Base-by-base conservation (phyloP, 2,113 vertebrate genomes). In the Semicossyphus pulcher region DNA sequence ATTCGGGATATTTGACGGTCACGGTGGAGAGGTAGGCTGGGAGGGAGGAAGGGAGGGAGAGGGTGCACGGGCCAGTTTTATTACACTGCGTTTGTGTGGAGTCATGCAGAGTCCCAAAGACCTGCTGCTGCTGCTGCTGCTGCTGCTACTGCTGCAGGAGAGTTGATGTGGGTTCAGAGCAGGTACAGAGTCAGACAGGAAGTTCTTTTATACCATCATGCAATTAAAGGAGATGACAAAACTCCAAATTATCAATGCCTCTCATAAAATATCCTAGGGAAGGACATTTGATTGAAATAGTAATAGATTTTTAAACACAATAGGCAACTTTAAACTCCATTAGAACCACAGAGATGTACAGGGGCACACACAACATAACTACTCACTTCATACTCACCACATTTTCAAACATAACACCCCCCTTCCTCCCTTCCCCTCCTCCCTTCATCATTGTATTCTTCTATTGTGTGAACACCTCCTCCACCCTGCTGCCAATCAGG, bases 1-100 rank as follows among this genome's bases (percentile, higher is more conserved):
- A 91, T 99, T 98, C 81, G 97, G 96, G 71, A 96, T 99, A 88
- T 99, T 98, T 88, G 98, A 99, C 83, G 98, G 98, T 10, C 97
- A 99, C 28, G 98, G 98, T 14, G 98, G 98, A 90, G 96, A 99
- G 96, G 98, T 98, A 94, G 89, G 95, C 60, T 54, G 63, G 37
- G 51, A 42, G 32, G 34, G 63, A 18, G 7, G 3, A 10, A 10
- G 32, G 32, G 32, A 10, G 32, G 10, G 32, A n/a, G n/a, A n/a
- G 23, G 57, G 4, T 16, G n/a, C 1, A 14, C 5, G 7, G 72
- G 53, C 11, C 60, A 47, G 1, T 45, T 60, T 14, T 11, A 47
- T 44, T 60, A 39, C 10, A 58, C 5, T 42, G 61, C 52, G 31
- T 42, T 49, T 18, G 12, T 66, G 20, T 28, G 14, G 42, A 56